Evolutionary conservation across 2,888 invertebrate species (phyloP).

Genomic region (Catotricha subobsoleta): DNA sequence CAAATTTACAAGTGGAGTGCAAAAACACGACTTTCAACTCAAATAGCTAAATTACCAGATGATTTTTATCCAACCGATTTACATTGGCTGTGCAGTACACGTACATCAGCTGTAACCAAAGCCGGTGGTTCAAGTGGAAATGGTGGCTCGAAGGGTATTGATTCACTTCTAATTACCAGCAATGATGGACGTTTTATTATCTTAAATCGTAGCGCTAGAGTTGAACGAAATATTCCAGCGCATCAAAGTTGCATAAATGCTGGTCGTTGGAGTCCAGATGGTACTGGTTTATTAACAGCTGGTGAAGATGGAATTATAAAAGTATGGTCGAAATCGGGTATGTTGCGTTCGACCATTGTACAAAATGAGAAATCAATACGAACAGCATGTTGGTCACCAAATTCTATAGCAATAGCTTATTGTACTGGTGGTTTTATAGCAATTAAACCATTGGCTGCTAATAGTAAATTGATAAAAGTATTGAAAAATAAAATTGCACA

Average conservation of each 20-base stretch:
- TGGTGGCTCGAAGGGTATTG: slow-evolving; percentile 28
- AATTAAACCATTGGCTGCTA: slow-evolving; percentile 54
- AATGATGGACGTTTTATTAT: slow-evolving; percentile 84
- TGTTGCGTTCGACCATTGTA: slow-evolving; percentile 76
- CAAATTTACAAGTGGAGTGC: slow-evolving; percentile 78
- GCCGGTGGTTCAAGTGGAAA: slow-evolving; percentile 11
- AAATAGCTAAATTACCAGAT: slow-evolving; percentile 58
- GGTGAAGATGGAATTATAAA: slow-evolving; percentile 95
- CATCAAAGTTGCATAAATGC: slow-evolving; percentile 80
- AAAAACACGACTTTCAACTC: slow-evolving; percentile 54
- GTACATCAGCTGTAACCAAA: not conserved
- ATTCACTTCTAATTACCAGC: slow-evolving; percentile 68
- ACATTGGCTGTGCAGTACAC: slow-evolving; percentile 46
- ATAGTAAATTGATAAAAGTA: slow-evolving; percentile 53
- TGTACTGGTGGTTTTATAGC: slow-evolving; percentile 48
- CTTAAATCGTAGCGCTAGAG: slow-evolving; percentile 70
- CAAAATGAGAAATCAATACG: slow-evolving; percentile 71
- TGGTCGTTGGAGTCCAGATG: slow-evolving; percentile 89
- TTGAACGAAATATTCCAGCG: slow-evolving; percentile 84
- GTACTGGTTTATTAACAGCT: slow-evolving; percentile 81
- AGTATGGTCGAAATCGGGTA: slow-evolving; percentile 92
- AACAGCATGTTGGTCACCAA: slow-evolving; percentile 67
- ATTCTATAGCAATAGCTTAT: slow-evolving; percentile 47
- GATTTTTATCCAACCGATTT: slow-evolving; percentile 80
- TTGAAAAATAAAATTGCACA: slow-evolving; percentile 1